Evolutionary conservation across 2,888 invertebrate genomes (phyloP), one percentile per base, ranked within the genome.

Genomic region (Cataglyphis altisquamis): DNA sequence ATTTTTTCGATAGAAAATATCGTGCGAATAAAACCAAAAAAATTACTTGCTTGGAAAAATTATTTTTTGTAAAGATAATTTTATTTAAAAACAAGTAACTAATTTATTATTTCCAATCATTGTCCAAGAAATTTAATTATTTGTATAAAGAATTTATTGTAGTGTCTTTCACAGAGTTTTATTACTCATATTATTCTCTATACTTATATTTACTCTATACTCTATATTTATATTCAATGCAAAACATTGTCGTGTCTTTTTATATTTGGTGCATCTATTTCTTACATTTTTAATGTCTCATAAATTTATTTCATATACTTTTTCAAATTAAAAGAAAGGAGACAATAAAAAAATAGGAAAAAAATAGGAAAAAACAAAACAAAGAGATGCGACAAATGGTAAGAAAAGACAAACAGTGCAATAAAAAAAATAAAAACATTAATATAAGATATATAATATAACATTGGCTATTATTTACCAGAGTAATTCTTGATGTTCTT

Each of bases 401-500:
- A 39, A 60, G 25, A 39, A 9, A 6, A 66, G 2, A 21, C 8
- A 21, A 21, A 21, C 12, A 10, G 12, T 21, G 9, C 39, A 39
- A 12, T 12, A 64, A 64, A 25, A 12, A 3, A 41, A 64, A 64
- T 12, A 29, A 25, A 25, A 25, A 25, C 1, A 25, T 25, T 25
- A 25, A 25, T 25, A 25, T 25, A 25, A 25, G 25, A 25, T 25
- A 25, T 25, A 32, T n/a, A 10, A 21, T 63, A 29, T 6, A 52
- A 32, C 18, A 12, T 21, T 52, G 18, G 21, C 39, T 18, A n/a
- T 52, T 39, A 41, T 52, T 62, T 66, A 82, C 82, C 32, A 52
- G 4, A 82, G 10, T 29, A 82, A 66, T 8, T 63, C 21, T 66
- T 82, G 74, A 21, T 82, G 82, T 57, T 74, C 64, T 29, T 21